Evolutionary conservation across 2,888 invertebrate species (phyloP), one percentile per base, ranked within the genome.

Genomic region (Antheraea assamensis): DNA sequence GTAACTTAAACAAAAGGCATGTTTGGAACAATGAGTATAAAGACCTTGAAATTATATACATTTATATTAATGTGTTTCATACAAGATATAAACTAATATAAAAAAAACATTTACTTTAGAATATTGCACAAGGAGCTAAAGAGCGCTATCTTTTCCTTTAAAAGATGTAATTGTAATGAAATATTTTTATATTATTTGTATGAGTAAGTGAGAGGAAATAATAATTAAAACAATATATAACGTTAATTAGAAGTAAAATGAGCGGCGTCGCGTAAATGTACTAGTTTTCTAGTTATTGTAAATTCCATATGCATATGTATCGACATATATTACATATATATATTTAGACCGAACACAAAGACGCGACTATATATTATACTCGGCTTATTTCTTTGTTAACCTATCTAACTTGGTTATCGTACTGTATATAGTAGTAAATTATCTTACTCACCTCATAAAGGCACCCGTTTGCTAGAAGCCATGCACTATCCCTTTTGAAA

Each of bases 361-460:
- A 71, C 64, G 70, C 64, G 19, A 52, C 49, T 72, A 31, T 71
- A 47, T 49, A 58, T 17, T 42, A 24, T 58, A 71, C 66, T 68
- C 47, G 8, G 52, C 61, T 49, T 30, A 72, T 19, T 66, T 71
- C 17, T 35, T 31, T 15, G 58, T 47, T 42, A 13, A 42, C 42
- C 42, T 42, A 1, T 42, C 42, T 42, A 13, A 13, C 42, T 42
- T 42, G 13, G 42, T 42, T 66, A 58, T 52, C 73, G 71, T 75
- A 19, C 35, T 19, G 71, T 52, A 27, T 49, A 64, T 30, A 35
- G 70, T 55, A 72, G 71, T 74, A 77, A 70, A 61, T 74, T 42
- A 77, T 71, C 75, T 78, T 71, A 88, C 91, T 90, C 78, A 93
- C 93, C 89, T 87, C 89, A 87, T 83, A 86, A 88, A 89, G 86